Evolutionary conservation across 2,797 vertebrate genomes (phyloP), one percentile per base, ranked within the genome.

Genomic region (Acanthis flammea): DNA sequence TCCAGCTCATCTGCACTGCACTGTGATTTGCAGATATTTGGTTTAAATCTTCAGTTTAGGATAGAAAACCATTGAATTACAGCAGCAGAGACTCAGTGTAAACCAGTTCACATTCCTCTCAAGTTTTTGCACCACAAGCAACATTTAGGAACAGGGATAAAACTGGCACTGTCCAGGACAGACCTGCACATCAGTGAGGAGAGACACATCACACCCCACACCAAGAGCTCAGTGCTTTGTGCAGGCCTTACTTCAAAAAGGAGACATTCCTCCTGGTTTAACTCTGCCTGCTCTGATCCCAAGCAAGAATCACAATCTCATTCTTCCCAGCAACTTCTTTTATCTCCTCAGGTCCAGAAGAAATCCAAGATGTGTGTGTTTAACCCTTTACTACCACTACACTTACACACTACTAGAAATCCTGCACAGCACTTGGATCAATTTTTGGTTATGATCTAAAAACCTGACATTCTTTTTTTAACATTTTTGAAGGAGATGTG

Each of bases 1-100:
- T 96, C 90, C 94, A 97, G 80, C 28, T 70, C 57, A 45, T 84
- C 89, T 90, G 76, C 65, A 55, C 83, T n/a, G 67, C 88, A 90
- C 87, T 61, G 8, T 39, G 68, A 74, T 80, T 51, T 5, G 27
- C 41, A 66, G 78, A 19, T 50, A 82, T 10, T 85, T 35, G 39
- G 33, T 35, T 57, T 53, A 65, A 74, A 75, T 19, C 44, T 86
- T 86, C 30, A 37, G 28, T 70, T 86, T 54, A 80, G 58, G 61
- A 60, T 65, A 80, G 45, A 80, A 77, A 91, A 58, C 16, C 19
- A 4, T 4, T 10, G 15, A 53, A 74, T 51, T 63, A 54, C 45
- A 72, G 71, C 19, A 71, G 41, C 45, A 68, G 8, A 50, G 57
- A 42, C 42, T 83, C 61, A 21, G 61, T 0, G 0, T 23, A 2